These are phyloP conservation scores for Resseliella maxima DNA, from an alignment of 2,888 invertebrate genomes.

Conservation along the genomic window DNA sequence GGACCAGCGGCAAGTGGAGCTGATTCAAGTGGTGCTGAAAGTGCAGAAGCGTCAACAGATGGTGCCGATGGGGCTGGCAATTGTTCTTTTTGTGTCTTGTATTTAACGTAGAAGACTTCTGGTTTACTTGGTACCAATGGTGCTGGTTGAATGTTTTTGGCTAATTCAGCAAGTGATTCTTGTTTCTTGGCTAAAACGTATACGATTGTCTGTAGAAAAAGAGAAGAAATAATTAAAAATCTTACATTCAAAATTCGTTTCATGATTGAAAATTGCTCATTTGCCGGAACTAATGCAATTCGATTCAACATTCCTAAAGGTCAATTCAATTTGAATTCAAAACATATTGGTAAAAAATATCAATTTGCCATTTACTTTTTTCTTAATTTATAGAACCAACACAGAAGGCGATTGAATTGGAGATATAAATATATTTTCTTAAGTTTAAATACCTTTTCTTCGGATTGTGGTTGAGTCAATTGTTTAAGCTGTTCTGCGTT, in stretches of 20 bases:
- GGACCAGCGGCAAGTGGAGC: neutral
- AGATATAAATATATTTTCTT: no score
- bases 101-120: constrained; percentile 56
- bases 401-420: no score
- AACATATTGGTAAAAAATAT: no score
- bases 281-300: no score
- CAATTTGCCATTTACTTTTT: no score
- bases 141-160: neutral
- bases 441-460: constrained; percentile 51
- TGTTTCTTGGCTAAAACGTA: constrained; percentile 54
- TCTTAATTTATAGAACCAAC: no score
- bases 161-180: neutral
- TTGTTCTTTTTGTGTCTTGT: constrained; percentile 16
- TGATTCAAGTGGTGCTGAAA: neutral
- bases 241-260: no score
- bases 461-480: neutral
- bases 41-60: neutral
- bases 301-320: no score
- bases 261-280: no score
- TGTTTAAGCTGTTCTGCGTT: neutral
- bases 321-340: no score
- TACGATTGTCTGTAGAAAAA: constrained; percentile 30
- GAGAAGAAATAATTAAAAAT: no score
- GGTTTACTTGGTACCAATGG: constrained; percentile 51
- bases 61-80: neutral